Conservation (phyloP, 2,113 vertebrate species). For the Patagioenas fasciata region DNA sequence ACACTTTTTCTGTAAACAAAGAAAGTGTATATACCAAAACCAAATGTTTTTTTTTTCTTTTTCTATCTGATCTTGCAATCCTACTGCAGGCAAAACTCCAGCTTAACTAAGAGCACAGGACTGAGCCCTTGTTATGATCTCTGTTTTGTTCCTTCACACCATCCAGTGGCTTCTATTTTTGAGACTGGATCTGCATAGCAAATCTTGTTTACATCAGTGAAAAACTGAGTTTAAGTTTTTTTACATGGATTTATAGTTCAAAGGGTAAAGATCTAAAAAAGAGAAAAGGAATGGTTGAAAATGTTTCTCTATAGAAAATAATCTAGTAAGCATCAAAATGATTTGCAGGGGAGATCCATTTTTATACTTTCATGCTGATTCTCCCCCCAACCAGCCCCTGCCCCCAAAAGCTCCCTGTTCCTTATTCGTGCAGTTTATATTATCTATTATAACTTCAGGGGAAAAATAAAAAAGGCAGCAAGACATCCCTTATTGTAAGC, state of each 20-base stretch:
- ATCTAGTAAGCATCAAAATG: constrained; percentile 18
- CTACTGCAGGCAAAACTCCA: constrained; percentile 25
- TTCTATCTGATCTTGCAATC: neutral
- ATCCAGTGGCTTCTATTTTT: constrained; percentile 52
- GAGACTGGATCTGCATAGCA: constrained; percentile 34
- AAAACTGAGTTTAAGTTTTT: neutral
- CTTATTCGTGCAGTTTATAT: neutral
- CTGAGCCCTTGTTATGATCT: neutral
- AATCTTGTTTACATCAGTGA: constrained; percentile 24
- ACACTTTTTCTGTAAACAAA: constrained; percentile 10
- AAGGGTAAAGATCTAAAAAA: neutral
- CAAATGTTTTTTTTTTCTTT: neutral
- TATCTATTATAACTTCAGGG: constrained; percentile 24
- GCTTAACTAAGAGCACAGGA: constrained; percentile 15
- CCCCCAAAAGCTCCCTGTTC: neutral
- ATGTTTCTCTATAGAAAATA: constrained; percentile 18
- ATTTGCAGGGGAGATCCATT: constrained; percentile 28
- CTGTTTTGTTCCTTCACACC: constrained; percentile 13
- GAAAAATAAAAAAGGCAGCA: neutral
- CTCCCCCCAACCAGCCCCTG: constrained; percentile 1
- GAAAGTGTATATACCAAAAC: neutral
- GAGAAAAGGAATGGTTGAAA: neutral
- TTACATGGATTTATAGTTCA: constrained; percentile 29
- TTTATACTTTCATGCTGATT: constrained; percentile 38
- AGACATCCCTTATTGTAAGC: constrained; percentile 45